These are phyloP conservation scores for Lordiphosa fenestrarum DNA, from an alignment of 2,888 invertebrate species.

Conservation along the genomic window DNA sequence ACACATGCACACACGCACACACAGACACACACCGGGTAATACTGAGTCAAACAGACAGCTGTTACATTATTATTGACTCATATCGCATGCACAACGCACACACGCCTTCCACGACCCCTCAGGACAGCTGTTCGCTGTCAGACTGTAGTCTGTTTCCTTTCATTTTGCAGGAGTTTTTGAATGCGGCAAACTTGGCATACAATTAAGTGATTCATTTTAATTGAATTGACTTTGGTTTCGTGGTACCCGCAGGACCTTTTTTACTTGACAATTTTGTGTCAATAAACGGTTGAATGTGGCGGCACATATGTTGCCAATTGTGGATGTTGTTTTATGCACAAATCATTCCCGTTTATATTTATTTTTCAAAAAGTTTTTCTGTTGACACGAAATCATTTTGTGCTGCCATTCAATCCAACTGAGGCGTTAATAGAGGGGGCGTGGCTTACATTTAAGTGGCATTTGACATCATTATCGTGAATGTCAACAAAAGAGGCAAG, in stretches of 20 bases:
- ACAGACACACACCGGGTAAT: constrained; percentile 1
- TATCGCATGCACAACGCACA: constrained; percentile 56
- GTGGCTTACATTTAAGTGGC: constrained; percentile 59
- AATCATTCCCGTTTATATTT: constrained; percentile 3
- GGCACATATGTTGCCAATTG: constrained; percentile 62
- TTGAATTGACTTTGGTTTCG: constrained; percentile 58
- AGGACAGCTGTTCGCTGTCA: constrained; percentile 42
- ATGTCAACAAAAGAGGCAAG: constrained; percentile 56
- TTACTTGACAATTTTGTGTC: constrained; percentile 45
- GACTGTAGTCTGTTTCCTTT: constrained; percentile 33
- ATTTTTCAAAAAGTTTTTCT: constrained; percentile 5
- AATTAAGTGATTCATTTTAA: constrained; percentile 71
- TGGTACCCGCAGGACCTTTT: constrained; percentile 10
- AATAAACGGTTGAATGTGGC: constrained; percentile 40
- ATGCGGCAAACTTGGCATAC: constrained; percentile 63
- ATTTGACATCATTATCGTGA: constrained; percentile 69
- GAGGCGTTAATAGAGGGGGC: constrained; percentile 14
- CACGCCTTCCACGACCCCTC: constrained; percentile 14
- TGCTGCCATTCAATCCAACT: neutral
- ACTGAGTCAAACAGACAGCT: constrained; percentile 54
- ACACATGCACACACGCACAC: neutral
- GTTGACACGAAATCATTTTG: constrained; percentile 2
- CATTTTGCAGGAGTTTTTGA: constrained; percentile 47
- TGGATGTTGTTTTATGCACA: constrained; percentile 21
- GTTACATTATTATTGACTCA: constrained; percentile 72